A percentile compares a stretch with the other conserved stretches of the same genome.
phyloP scores from a whole-genome alignment of 2,888 invertebrate species.

The Scaeva pyrastri region DNA sequence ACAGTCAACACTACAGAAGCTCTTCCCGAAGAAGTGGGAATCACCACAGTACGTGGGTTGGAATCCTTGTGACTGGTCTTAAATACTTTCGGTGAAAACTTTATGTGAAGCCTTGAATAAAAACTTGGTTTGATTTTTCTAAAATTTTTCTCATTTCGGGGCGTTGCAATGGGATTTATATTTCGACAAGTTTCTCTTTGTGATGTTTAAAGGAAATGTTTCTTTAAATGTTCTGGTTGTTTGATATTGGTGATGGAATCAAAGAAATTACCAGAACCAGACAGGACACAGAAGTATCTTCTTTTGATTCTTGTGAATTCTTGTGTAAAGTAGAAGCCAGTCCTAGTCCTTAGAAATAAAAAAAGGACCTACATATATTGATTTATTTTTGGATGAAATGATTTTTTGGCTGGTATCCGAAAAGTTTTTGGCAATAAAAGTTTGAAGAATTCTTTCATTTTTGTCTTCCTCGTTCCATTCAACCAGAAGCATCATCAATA shows the following conservation, averaged over 20 bases:
- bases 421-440: conserved; percentile 3
- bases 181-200: background rate
- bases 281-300: background rate
- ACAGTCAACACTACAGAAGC: background rate
- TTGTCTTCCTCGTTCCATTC: background rate
- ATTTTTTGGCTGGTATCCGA: background rate
- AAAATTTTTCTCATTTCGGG: background rate
- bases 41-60: background rate
- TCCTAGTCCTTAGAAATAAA: background rate
- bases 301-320: background rate
- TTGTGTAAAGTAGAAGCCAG: background rate
- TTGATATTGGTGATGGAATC: background rate
- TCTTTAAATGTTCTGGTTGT: background rate
- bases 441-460: background rate
- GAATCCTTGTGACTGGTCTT: background rate
- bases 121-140: background rate
- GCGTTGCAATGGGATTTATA: background rate
- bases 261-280: background rate
- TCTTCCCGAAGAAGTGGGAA: background rate
- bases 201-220: background rate
- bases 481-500: background rate
- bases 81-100: background rate
- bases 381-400: background rate
- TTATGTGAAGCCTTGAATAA: background rate
- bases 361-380: background rate